Percentiles rank a stretch among this genome's conserved stretches.
These are phyloP conservation scores for Gallinago undulata DNA, from an alignment of 2,113 vertebrate genomes.

Conservation along the genomic window DNA sequence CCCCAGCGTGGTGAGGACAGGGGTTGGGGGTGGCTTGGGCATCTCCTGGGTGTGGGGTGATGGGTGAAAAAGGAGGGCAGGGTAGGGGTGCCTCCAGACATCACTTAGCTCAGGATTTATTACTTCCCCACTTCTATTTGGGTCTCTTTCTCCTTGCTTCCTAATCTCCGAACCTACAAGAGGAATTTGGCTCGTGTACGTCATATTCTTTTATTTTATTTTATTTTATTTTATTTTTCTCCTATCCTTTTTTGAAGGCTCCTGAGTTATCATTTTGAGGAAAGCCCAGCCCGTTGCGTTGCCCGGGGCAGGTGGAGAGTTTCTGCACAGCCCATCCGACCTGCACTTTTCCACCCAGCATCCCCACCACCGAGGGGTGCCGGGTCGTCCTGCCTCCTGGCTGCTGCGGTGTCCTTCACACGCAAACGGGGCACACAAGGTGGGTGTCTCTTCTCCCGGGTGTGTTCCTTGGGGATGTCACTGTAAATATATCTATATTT, in stretches of 20 bases:
- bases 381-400: fast-evolving
- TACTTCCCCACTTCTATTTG: background rate
- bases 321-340: background rate
- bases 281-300: background rate
- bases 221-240: too few species aligned
- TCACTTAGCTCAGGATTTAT: background rate
- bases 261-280: too few species aligned
- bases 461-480: background rate
- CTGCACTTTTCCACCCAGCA: background rate
- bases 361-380: background rate
- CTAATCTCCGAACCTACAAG: fast-evolving
- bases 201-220: too few species aligned
- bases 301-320: background rate
- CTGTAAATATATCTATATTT: fast-evolving
- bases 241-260: background rate
- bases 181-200: background rate
- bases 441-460: background rate
- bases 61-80: fast-evolving
- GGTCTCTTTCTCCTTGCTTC: background rate
- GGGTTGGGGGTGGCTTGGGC: background rate
- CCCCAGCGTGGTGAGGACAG: fast-evolving
- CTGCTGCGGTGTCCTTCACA: background rate
- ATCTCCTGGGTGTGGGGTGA: background rate
- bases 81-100: background rate
- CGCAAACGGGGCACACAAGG: background rate